phyloP scores from a whole-genome alignment of 2,113 vertebrate species.

The Merops nubicus region DNA sequence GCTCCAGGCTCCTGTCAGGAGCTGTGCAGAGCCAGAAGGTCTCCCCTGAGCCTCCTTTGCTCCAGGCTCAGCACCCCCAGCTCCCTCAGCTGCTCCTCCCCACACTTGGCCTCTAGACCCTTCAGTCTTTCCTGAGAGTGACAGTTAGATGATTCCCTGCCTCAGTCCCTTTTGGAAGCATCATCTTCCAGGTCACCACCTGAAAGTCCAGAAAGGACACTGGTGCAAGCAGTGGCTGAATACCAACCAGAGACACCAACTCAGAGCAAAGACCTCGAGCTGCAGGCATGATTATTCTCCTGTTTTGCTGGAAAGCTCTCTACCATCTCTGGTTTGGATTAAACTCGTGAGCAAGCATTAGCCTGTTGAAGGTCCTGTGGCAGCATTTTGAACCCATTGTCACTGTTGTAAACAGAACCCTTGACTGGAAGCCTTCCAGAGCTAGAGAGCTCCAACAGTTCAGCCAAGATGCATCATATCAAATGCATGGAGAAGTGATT shows the following conservation, averaged over 20 bases:
- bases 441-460: background rate
- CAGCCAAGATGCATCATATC: background rate
- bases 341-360: background rate
- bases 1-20: background rate
- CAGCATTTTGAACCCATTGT: slow-evolving; percentile 50
- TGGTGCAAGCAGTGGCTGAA: background rate
- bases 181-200: background rate
- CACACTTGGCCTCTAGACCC: no score
- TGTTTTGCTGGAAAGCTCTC: background rate
- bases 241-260: background rate
- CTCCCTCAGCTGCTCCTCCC: no score
- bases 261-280: background rate
- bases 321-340: background rate
- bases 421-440: slow-evolving; percentile 44
- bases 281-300: background rate
- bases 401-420: slow-evolving; percentile 41
- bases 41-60: background rate
- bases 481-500: slow-evolving; percentile 12
- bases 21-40: background rate
- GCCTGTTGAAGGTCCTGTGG: slow-evolving; percentile 16
- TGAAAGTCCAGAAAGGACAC: background rate
- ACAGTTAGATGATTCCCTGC: background rate
- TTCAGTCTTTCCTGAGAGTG: background rate
- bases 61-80: no score
- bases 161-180: background rate